Conservation (phyloP, 23 tunicate species). For the Phallusia fumigata region DNA sequence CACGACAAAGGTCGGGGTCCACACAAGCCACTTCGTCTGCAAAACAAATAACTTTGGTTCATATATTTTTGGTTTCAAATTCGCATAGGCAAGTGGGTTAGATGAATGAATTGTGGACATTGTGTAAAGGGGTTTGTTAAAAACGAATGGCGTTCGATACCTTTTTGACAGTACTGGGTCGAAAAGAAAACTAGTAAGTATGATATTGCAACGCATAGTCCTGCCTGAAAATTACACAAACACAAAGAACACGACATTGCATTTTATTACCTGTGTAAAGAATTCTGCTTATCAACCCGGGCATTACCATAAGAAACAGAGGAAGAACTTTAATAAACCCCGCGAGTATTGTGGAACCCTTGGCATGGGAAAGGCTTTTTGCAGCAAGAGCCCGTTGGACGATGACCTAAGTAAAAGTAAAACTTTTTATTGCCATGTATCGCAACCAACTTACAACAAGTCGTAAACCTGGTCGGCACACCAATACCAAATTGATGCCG, state of each 20-base stretch:
- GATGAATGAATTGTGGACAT: too few species aligned
- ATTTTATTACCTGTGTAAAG: slow-evolving; percentile 73
- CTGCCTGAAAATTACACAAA: too few species aligned
- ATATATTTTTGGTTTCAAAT: too few species aligned
- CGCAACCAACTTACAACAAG: neutral
- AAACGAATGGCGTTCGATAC: too few species aligned
- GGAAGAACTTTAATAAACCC: slow-evolving; percentile 91
- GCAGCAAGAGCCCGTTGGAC: slow-evolving; percentile 93
- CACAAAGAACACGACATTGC: too few species aligned
- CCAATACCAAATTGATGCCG: slow-evolving; percentile 96
- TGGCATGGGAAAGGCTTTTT: slow-evolving; percentile 89
- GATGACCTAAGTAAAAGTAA: slow-evolving; percentile 46
- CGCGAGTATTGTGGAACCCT: slow-evolving; percentile 82
- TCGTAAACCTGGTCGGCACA: slow-evolving; percentile 88
- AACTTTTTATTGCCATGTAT: too few species aligned
- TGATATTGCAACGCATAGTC: too few species aligned
- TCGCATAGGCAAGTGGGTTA: too few species aligned
- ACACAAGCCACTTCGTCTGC: slow-evolving; percentile 85
- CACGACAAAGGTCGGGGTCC: slow-evolving; percentile 65
- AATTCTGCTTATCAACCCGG: slow-evolving; percentile 87
- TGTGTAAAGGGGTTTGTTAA: too few species aligned
- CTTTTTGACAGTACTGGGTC: too few species aligned
- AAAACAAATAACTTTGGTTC: neutral
- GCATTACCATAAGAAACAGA: slow-evolving; percentile 87
- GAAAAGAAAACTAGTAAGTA: too few species aligned